Evolutionary conservation across 2,113 vertebrate species (phyloP), one percentile per base, ranked within the genome.

Genomic region (Neogobius melanostomus): DNA sequence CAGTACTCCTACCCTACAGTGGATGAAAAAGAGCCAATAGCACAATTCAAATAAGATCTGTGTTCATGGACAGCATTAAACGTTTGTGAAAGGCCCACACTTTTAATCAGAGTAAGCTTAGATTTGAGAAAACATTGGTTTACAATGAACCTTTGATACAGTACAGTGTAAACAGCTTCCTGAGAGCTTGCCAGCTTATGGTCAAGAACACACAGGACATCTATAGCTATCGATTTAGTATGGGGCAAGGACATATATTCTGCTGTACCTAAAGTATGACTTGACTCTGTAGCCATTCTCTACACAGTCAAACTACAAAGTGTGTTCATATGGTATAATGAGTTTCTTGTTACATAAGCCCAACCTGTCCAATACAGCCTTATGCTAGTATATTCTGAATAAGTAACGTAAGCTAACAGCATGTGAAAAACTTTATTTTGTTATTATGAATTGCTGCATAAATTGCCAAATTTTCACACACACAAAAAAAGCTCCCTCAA

Each of bases 141-240:
- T 77, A 67, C 51, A 71, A 66, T 72, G 77, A 85, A 72, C 85
- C 88, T 84, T 87, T 85, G 85, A 84, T 88, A 87, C 84, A 85
- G 76, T 82, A 85, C 80, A 84, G 79, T 65, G 47, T 77, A 77
- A 73, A 86, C 88, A 90, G 87, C 88, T 88, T 90, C 88, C 90
- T 91, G 90, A 91, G 89, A 91, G 84, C 88, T 84, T 87, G 88
- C 84, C 85, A 90, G 87, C 82, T 81, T 85, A 64, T 69, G 44
- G 71, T 82, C 80, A 71, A 74, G 71, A 70, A 78, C 66, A 77
- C 69, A 79, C 71, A 61, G 65, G 59, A 83, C 74, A 79, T 86
- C 84, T 88, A 88, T 83, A 79, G 82, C 89, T 90, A 81, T 77
- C 80, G 71, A 17, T 42, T 76, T 53, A 71, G 43, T 54, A 77